A percentile compares a stretch with the other conserved stretches of the same genome.
phyloP scores from a whole-genome alignment of 2,113 vertebrate species.

The Theristicus caerulescens region DNA sequence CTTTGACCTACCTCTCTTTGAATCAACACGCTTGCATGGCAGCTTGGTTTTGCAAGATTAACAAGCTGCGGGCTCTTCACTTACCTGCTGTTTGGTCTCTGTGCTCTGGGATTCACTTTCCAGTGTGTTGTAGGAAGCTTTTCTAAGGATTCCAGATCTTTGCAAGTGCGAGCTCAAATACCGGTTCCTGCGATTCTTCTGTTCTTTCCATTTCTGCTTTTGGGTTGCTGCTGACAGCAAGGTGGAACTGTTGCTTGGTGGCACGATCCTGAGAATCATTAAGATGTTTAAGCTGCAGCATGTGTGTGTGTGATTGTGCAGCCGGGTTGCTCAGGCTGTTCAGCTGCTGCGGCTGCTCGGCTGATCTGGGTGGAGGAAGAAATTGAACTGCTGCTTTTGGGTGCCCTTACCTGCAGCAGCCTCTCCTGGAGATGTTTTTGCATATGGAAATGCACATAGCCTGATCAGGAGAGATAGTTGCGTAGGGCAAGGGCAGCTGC shows the following conservation, averaged over 20 bases:
- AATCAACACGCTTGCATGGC: background rate
- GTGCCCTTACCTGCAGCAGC: background rate
- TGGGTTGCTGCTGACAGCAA: background rate
- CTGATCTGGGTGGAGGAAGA: background rate
- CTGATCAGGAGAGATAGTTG: background rate
- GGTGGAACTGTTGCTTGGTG: background rate
- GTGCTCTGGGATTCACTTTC: background rate
- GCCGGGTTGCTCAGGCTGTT: background rate
- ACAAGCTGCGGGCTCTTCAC: background rate
- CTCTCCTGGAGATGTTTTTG: background rate
- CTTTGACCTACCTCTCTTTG: background rate
- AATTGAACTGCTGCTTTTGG: background rate
- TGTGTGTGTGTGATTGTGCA: rapidly evolving
- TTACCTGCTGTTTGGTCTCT: background rate
- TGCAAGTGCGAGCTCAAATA: background rate
- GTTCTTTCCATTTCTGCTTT: background rate
- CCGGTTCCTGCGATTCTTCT: background rate
- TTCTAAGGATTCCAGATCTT: background rate
- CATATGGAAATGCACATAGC: background rate
- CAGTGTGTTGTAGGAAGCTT: background rate
- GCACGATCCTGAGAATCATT: background rate
- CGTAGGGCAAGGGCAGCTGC: background rate
- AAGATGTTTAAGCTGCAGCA: background rate
- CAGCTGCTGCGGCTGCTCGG: background rate
- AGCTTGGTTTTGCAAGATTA: background rate